Percentiles rank a stretch among this genome's conserved stretches.
Evolutionary conservation across 2,797 vertebrate species (phyloP).

Genomic region (Phylloscopus collybita): DNA sequence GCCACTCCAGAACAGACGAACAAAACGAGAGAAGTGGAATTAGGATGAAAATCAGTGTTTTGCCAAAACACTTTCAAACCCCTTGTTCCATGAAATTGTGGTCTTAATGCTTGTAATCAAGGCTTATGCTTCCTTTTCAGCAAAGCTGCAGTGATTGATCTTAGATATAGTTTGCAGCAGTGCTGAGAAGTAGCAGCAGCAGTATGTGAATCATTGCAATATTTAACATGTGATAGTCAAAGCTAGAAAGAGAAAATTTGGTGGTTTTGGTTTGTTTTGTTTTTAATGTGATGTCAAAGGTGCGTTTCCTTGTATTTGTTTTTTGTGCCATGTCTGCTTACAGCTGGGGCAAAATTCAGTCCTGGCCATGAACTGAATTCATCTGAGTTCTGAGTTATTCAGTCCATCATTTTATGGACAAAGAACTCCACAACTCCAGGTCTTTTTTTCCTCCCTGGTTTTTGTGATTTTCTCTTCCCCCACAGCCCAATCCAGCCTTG

Average conservation of each 20-base stretch:
- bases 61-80: neutral
- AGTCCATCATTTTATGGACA: neutral
- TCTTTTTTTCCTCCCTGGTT: neutral
- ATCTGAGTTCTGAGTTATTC: neutral
- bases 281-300: neutral
- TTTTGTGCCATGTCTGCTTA: neutral
- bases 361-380: neutral
- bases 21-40: neutral
- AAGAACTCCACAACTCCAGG: accelerated
- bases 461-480: neutral
- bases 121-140: neutral
- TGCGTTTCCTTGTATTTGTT: neutral
- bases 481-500: neutral
- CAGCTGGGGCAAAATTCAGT: neutral
- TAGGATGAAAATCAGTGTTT: neutral
- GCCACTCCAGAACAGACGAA: neutral
- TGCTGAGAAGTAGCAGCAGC: neutral
- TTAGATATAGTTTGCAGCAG: neutral
- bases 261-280: neutral
- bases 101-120: neutral
- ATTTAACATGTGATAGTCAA: neutral
- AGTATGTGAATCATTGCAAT: neutral
- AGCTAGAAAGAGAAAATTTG: neutral
- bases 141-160: neutral
- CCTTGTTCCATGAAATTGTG: neutral